These are phyloP conservation scores for Bothrops jararaca DNA, from an alignment of 2,113 vertebrate species.

Conservation along the genomic window DNA sequence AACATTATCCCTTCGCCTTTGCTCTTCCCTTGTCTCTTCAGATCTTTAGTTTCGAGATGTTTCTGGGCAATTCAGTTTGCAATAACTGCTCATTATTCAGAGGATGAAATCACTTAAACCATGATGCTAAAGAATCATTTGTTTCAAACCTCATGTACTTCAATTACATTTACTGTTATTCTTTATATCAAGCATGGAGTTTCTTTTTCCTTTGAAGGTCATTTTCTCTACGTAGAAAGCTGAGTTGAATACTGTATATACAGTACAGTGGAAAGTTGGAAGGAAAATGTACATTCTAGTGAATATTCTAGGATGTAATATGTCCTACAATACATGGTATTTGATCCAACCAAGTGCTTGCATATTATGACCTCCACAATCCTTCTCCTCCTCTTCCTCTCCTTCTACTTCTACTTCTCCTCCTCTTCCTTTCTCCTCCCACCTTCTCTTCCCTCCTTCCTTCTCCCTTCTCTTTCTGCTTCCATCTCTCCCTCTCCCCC, in stretches of 20 bases:
- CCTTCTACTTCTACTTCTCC: neutral
- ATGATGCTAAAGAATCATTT: neutral
- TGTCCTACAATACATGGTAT: neutral
- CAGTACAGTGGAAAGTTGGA: neutral
- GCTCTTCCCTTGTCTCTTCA: neutral
- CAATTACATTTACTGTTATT: neutral
- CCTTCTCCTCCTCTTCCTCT: neutral
- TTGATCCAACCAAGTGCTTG: neutral
- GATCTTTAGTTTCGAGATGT: neutral
- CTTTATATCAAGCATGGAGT: neutral
- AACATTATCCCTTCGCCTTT: neutral
- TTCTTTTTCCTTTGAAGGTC: neutral
- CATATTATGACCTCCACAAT: neutral
- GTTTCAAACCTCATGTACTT: neutral
- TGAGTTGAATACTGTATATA: neutral
- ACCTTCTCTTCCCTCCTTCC: neutral
- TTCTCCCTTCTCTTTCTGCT: neutral
- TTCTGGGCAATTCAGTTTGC: constrained; percentile 10
- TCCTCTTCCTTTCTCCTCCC: neutral
- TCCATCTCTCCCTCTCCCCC: neutral
- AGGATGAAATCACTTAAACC: neutral
- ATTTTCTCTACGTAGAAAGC: neutral
- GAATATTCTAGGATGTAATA: neutral
- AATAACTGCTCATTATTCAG: constrained; percentile 7
- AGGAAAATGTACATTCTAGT: neutral